A percentile compares a stretch with the other conserved stretches of the same genome.
Evolutionary conservation across 2,797 vertebrate genomes (phyloP).

Genomic region (Leptatherina wallacei): DNA sequence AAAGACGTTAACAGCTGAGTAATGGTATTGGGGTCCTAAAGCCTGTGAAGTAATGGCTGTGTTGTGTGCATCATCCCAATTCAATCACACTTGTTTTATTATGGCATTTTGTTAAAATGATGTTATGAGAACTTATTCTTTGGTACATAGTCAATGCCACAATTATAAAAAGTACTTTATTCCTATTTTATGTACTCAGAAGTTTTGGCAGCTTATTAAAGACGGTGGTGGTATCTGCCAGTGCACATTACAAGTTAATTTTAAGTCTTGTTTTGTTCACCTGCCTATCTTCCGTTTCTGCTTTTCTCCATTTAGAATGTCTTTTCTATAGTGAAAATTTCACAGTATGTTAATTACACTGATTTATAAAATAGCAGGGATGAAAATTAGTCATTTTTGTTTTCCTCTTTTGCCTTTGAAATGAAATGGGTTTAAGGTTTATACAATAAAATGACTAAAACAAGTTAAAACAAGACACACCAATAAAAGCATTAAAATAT

Average conservation of each 20-base stretch:
- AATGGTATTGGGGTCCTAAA: constrained; percentile 30
- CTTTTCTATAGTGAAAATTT: neutral
- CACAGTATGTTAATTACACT: neutral
- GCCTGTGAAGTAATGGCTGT: constrained; percentile 8
- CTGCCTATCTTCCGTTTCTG: neutral
- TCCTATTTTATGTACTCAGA: neutral
- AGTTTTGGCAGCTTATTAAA: neutral
- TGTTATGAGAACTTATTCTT: neutral
- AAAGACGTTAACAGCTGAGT: constrained; percentile 1
- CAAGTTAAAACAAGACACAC: too few relatives aligned
- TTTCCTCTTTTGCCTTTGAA: too few relatives aligned
- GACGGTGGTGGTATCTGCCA: neutral
- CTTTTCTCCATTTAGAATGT: neutral
- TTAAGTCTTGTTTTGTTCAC: neutral
- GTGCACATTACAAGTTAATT: neutral
- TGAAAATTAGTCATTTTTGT: too few relatives aligned
- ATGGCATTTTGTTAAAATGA: neutral
- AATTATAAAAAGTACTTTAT: neutral
- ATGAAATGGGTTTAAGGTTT: too few relatives aligned
- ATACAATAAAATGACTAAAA: neutral
- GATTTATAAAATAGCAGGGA: too few relatives aligned
- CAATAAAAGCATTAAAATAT: too few relatives aligned
- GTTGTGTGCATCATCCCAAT: neutral
- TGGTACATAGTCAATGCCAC: neutral
- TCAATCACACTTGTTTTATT: neutral